Conservation (phyloP, 2,888 invertebrate species). For the Morpho achilles region DNA sequence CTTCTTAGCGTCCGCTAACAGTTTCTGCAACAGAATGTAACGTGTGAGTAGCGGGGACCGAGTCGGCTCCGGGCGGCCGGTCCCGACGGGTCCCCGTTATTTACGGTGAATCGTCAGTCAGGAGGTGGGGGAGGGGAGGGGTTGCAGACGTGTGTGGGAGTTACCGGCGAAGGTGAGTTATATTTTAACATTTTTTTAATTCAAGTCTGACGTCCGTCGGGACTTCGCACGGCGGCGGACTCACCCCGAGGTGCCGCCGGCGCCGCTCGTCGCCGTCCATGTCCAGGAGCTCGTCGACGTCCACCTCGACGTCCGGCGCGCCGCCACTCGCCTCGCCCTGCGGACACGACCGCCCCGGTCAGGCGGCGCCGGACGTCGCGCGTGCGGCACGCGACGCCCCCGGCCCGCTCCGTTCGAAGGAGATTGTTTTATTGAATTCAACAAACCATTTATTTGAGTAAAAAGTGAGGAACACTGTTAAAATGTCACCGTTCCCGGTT, state of each 20-base stretch:
- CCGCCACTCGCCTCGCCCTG: conserved; percentile 51
- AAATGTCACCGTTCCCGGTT: too few species aligned
- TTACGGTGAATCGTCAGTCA: too few species aligned
- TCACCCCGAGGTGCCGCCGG: conserved; percentile 88
- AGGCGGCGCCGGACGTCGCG: conserved; percentile 52
- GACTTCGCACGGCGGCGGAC: background rate
- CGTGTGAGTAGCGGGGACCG: background rate
- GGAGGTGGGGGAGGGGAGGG: too few species aligned
- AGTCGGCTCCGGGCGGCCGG: too few species aligned
- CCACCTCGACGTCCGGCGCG: conserved; percentile 89
- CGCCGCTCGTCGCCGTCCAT: conserved; percentile 94
- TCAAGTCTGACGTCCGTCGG: too few species aligned
- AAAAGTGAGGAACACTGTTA: too few species aligned
- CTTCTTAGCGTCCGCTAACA: conserved; percentile 91
- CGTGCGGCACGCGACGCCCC: background rate
- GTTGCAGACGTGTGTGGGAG: too few species aligned
- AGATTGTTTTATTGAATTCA: too few species aligned
- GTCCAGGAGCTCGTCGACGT: conserved; percentile 96
- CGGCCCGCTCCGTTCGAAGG: background rate
- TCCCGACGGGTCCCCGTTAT: too few species aligned
- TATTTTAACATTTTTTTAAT: too few species aligned
- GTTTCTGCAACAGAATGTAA: conserved; percentile 77
- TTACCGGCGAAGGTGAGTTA: too few species aligned
- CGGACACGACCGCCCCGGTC: conserved; percentile 44
- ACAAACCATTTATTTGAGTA: too few species aligned